Evolutionary conservation across 2,888 invertebrate genomes (phyloP), one percentile per base, ranked within the genome.

Genomic region (Nomada fucata): DNA sequence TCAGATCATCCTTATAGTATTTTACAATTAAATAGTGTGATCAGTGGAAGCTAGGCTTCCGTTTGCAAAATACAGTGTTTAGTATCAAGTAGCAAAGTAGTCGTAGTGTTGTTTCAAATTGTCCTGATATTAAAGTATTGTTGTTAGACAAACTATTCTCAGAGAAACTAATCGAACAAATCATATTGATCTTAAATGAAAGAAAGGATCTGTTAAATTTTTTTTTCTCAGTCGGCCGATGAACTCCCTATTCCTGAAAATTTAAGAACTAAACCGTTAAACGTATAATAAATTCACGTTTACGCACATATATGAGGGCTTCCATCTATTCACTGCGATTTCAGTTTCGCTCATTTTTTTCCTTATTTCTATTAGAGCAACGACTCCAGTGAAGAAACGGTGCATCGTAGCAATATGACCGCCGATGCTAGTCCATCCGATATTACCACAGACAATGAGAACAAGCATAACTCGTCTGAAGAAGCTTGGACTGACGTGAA

Each of bases 401-500:
- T 92, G 82, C 93, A 93, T 80, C 92, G 91, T 23, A 93, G 93
- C 82, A 93, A 93, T 75, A 91, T 91, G 18, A 92, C 93, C 20
- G 93, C 91, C 47, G 93, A 93, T 84, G 92, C 92, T 11, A 93
- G 93, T 86, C 93, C 92, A n/a, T 94, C 93, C 18, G 93, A 93
- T 73, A 89, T 93, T 26, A 93, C 93, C 29, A 93, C 93, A 9
- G 93, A 94, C 84, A 93, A 93, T 79, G 93, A 94, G 83, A 94
- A 93, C 82, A 94, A 93, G 67, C 92, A 91, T 26, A 94, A 93
- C 85, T 94, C 93, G 18, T 94, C 93, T 87, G 98, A 98, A 90
- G 98, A 98, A 91, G 97, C 97, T 67, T 98, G 98, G 98, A 98
- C 98, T 1, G 98, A 98, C 91, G 98, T 98, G 57, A 98, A 98